These are phyloP conservation scores for Perodicticus potto DNA, from an alignment of 2,797 vertebrate genomes.

Conservation along the genomic window DNA sequence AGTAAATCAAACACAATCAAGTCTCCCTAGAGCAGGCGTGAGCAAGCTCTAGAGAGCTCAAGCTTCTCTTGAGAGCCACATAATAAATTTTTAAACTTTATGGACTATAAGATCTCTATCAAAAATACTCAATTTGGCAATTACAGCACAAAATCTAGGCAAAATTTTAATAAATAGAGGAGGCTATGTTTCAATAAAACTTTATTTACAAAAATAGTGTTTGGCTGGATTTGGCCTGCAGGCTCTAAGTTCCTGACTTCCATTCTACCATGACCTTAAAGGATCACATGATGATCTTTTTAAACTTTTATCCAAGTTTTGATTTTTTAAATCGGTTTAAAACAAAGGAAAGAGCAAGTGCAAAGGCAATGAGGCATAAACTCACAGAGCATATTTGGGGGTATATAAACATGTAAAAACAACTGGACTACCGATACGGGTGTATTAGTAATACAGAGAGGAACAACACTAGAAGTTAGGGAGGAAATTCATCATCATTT, in stretches of 20 bases:
- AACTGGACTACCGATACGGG: background rate
- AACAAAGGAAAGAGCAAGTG: background rate
- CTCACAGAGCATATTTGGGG: background rate
- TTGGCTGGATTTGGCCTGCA: slow-evolving; percentile 7
- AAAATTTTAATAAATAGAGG: background rate
- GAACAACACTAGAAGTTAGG: background rate
- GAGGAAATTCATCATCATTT: background rate
- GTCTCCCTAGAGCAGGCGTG: background rate
- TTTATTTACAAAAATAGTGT: background rate
- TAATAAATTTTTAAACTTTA: slow-evolving; percentile 1
- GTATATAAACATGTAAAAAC: background rate
- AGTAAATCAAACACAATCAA: background rate
- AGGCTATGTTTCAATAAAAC: slow-evolving; percentile 7
- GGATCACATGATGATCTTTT: background rate
- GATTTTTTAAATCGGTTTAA: background rate
- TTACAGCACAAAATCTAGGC: background rate
- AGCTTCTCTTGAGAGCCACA: background rate
- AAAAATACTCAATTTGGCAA: background rate
- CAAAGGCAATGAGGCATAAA: background rate
- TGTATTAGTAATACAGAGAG: background rate
- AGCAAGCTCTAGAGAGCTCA: no score
- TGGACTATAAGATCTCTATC: background rate
- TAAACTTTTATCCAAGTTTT: background rate
- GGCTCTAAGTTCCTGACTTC: background rate
- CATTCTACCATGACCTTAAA: background rate